Conservation (phyloP, 2,888 invertebrate species). For the Ornithoptera alexandrae region DNA sequence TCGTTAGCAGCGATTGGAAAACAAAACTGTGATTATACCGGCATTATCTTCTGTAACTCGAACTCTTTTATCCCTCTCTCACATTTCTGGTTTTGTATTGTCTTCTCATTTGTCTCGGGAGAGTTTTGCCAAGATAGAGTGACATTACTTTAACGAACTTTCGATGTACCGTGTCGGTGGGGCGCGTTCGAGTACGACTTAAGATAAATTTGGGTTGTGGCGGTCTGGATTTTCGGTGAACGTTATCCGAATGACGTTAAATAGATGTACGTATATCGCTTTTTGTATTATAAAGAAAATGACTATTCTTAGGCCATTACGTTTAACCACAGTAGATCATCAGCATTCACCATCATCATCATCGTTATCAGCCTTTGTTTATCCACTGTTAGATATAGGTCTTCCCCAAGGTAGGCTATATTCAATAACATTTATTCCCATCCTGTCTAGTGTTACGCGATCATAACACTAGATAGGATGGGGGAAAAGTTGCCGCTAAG, state of each 20-base stretch:
- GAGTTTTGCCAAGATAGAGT: conserved; percentile 68
- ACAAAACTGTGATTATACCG: conserved; percentile 84
- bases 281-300: background rate
- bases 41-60: conserved; percentile 60
- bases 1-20: conserved; percentile 84
- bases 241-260: conserved; percentile 24
- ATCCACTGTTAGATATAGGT: too few relatives aligned
- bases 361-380: too few relatives aligned
- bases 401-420: too few relatives aligned
- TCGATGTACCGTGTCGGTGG: conserved; percentile 64
- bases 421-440: too few relatives aligned
- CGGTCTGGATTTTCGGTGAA: conserved; percentile 20
- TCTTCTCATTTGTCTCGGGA: conserved; percentile 58
- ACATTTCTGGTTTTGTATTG: conserved; percentile 41
- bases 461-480: too few relatives aligned
- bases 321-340: too few relatives aligned
- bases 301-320: too few relatives aligned
- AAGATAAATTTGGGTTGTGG: conserved; percentile 25
- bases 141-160: conserved; percentile 79
- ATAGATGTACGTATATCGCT: background rate
- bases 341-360: too few relatives aligned
- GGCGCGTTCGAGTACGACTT: conserved; percentile 43
- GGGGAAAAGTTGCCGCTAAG: too few relatives aligned
- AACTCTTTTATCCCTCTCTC: conserved; percentile 47
- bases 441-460: too few relatives aligned